Conservation (phyloP, 2,113 vertebrate genomes). For the Atlantisia rogersi region DNA sequence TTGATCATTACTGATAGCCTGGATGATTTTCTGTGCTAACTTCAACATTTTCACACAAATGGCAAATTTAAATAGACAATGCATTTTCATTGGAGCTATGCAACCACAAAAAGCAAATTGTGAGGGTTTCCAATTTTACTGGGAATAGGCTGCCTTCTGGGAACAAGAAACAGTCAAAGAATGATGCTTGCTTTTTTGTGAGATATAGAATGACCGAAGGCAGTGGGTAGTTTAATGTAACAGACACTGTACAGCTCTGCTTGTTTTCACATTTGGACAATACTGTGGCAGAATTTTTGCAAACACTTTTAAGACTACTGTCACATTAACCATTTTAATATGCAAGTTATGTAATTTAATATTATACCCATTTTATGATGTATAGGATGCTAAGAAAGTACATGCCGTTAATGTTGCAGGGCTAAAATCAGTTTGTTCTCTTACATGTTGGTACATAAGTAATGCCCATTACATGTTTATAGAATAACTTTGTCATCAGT, state of each 20-base stretch:
- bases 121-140: not conserved
- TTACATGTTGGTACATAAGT: not conserved
- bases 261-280: not conserved
- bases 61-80: conserved; percentile 46
- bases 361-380: not conserved
- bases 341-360: not conserved
- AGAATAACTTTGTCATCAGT: not conserved
- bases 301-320: not conserved
- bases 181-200: not conserved
- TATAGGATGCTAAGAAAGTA: not conserved
- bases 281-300: not conserved
- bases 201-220: not conserved
- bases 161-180: not conserved
- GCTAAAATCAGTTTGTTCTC: not conserved
- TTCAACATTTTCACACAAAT: conserved; percentile 48
- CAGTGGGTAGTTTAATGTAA: not conserved
- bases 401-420: not conserved
- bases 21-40: conserved; percentile 50
- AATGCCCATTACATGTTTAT: not conserved
- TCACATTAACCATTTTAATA: not conserved
- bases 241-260: not conserved
- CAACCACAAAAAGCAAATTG: not conserved
- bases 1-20: conserved; percentile 47
- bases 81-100: not conserved
- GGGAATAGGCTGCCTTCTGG: not conserved